Base-by-base conservation (phyloP, 2,113 vertebrate species). In the Paramisgurnus dabryanus region DNA sequence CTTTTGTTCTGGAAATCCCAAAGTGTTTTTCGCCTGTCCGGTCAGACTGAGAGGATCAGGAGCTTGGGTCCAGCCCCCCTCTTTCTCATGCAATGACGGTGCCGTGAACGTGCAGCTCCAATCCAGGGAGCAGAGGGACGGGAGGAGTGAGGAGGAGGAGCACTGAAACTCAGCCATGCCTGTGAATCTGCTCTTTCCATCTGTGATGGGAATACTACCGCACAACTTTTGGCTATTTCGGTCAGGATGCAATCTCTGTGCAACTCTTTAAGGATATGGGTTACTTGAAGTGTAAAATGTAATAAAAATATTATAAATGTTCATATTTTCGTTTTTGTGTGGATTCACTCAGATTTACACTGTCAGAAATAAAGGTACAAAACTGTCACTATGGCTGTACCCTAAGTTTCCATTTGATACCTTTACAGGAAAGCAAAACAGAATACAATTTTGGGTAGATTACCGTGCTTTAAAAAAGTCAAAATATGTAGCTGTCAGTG, bases 1-100 rank as follows among this genome's bases (percentile, higher is more conserved):
- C 91, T 92, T 93, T 93, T 93, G 92, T 93, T 93, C 92, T 92
- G 83, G 65, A 86, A 87, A 91, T 88, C 88, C 90, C 87, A 84
- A 92, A 92, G 90, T 91, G 89, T 91, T 91, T 89, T 84, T 68
- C 71, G 87, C 86, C 91, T 89, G 91, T 93, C 92, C 92, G 90
- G 91, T 87, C 91, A 90, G 87, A 90, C 87, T 88, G 91, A 91
- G 91, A 58, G 78, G 88, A 92, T 90, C 90, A 92, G 91, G 91
- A 92, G 92, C 88, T 88, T 74, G 71, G 63, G 88, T 69, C 83
- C 91, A 90, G 89, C 90, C 90, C 90, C 86, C 86, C 83, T 77
- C 75, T 79, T 89, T 87, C 89, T 91, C 91, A 84, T 86, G 78
- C 83, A 76, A 84, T 88, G 90, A 91, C 87, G 89, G 81, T 27